A percentile compares a stretch with the other conserved stretches of the same genome.
Evolutionary conservation across 2,797 vertebrate species (phyloP).

Genomic region (Schizopygopsis malacanthus): DNA sequence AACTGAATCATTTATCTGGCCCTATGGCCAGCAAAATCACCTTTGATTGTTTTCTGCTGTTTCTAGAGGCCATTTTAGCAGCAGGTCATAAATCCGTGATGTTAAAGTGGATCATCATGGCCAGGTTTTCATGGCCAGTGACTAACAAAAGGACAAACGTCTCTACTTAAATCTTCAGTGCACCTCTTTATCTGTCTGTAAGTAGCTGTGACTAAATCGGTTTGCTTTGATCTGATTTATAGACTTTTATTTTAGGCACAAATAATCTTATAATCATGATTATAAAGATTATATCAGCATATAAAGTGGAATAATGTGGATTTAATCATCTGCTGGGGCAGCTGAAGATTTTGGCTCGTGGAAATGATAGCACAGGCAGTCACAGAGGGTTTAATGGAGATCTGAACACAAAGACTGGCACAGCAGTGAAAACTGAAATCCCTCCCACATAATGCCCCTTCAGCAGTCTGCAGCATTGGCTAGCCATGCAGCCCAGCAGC

Average conservation of each 20-base stretch:
- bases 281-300: background rate
- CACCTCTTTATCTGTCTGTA: slow-evolving; percentile 1
- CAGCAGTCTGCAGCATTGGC: slow-evolving; percentile 31
- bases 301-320: slow-evolving; percentile 1
- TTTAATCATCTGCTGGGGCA: slow-evolving; percentile 13
- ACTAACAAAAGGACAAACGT: background rate
- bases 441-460: slow-evolving; percentile 36
- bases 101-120: slow-evolving; percentile 2
- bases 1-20: background rate
- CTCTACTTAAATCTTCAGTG: slow-evolving; percentile 7
- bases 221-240: slow-evolving; percentile 26
- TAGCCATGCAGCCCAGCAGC: slow-evolving; percentile 22
- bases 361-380: slow-evolving; percentile 1
- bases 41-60: slow-evolving; percentile 19
- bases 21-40: slow-evolving; percentile 5
- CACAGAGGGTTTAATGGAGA: slow-evolving; percentile 27
- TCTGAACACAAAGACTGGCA: slow-evolving; percentile 42
- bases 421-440: slow-evolving; percentile 22
- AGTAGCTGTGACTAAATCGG: background rate
- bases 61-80: slow-evolving; percentile 18
- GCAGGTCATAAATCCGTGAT: background rate
- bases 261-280: slow-evolving; percentile 19
- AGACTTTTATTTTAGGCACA: slow-evolving; percentile 18
- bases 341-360: slow-evolving; percentile 8
- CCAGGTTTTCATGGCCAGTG: too few relatives aligned